Percentiles rank a stretch among this genome's conserved stretches.
Evolutionary conservation across 2,113 vertebrate genomes (phyloP).

Genomic region (Corydoras sp.): DNA sequence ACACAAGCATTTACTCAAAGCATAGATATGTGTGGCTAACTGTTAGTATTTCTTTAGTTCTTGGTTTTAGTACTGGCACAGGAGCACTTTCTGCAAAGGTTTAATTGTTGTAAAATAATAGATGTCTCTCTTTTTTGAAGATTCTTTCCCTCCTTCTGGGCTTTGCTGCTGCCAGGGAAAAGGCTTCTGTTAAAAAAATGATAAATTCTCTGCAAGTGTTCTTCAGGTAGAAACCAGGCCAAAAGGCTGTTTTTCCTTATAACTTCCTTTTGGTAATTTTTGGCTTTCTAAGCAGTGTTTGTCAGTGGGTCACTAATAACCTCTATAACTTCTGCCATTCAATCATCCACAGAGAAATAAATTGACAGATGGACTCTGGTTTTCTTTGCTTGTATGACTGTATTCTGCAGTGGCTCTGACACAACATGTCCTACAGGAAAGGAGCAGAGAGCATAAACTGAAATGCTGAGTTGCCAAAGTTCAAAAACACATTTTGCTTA

Average conservation of each 20-base stretch:
- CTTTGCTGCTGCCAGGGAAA: not conserved
- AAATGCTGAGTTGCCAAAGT: constrained; percentile 8
- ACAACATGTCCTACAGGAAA: constrained; percentile 36
- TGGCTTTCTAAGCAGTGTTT: not conserved
- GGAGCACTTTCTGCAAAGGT: constrained; percentile 16
- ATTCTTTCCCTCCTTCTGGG: not conserved
- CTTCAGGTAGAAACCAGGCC: too few species aligned
- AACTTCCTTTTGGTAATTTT: constrained; percentile 7
- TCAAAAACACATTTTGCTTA: not conserved
- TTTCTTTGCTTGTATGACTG: constrained; percentile 39
- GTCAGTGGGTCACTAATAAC: not conserved
- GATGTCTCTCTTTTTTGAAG: constrained; percentile 13
- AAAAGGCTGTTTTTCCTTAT: not conserved
- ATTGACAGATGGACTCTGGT: constrained; percentile 47
- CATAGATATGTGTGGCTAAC: not conserved
- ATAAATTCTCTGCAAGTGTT: too few species aligned
- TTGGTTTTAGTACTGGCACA: constrained; percentile 29
- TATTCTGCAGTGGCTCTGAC: constrained; percentile 18
- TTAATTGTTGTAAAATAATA: constrained; percentile 11
- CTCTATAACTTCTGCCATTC: not conserved
- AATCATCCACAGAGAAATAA: not conserved
- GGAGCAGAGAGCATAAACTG: not conserved
- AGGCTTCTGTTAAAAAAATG: not conserved
- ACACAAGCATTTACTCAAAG: constrained; percentile 2
- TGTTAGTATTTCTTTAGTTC: constrained; percentile 2